phyloP scores from a whole-genome alignment of 2,797 vertebrate species.

The Micropoecilia bifurca region DNA sequence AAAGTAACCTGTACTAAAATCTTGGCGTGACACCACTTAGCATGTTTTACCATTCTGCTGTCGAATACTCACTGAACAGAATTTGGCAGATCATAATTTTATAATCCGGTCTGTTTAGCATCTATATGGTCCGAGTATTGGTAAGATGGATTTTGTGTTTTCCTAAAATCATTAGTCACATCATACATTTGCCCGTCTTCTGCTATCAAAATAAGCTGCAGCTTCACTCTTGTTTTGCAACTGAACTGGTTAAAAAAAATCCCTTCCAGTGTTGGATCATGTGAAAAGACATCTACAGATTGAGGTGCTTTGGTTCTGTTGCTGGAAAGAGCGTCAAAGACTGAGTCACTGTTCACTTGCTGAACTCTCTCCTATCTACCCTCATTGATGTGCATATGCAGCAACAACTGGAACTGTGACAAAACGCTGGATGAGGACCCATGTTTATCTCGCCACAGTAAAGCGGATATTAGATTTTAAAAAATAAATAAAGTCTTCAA shows the following conservation, averaged over 20 bases:
- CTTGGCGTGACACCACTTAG: neutral
- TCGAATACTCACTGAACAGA: neutral
- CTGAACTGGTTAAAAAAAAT: neutral
- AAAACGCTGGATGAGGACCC: neutral
- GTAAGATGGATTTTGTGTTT: neutral
- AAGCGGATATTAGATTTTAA: neutral
- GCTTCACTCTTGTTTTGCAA: neutral
- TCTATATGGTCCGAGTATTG: neutral
- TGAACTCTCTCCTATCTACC: neutral
- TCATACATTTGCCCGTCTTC: neutral
- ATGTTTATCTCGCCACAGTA: neutral
- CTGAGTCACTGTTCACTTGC: neutral
- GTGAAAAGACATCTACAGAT: neutral
- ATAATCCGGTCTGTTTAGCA: neutral
- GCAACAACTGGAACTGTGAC: neutral
- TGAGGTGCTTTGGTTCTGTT: neutral
- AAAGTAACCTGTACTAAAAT: neutral
- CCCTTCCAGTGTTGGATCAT: neutral
- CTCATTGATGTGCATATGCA: neutral
- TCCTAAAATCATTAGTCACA: neutral
- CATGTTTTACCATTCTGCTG: too few species aligned
- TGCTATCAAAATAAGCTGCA: neutral
- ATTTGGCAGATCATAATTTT: neutral
- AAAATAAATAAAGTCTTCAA: neutral
- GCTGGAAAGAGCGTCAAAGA: neutral